phyloP scores from a whole-genome alignment of 2,888 invertebrate species.

The Rotaria macrura region DNA sequence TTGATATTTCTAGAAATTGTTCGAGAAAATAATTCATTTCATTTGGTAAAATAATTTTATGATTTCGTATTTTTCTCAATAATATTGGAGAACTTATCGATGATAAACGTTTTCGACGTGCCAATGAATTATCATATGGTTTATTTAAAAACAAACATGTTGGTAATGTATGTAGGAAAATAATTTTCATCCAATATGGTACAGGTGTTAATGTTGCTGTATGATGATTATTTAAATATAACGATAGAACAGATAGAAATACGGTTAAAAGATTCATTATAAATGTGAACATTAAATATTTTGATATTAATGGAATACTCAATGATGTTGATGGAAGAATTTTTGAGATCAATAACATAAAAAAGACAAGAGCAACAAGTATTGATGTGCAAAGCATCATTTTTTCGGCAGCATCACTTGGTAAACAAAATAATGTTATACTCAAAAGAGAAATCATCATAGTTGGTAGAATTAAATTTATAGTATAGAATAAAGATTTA shows the following conservation, averaged over 20 bases:
- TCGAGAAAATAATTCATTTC: background rate
- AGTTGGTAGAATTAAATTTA: slow-evolving; percentile 94
- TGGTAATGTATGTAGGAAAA: slow-evolving; percentile 24
- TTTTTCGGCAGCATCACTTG: slow-evolving; percentile 96
- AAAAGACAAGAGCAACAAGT: slow-evolving; percentile 94
- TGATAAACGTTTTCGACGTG: background rate
- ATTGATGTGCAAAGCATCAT: slow-evolving; percentile 77
- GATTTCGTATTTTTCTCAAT: background rate
- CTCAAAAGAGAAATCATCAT: slow-evolving; percentile 96
- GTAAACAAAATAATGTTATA: slow-evolving; percentile 92
- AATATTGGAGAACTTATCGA: background rate
- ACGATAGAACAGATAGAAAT: background rate
- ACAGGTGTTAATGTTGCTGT: slow-evolving; percentile 44
- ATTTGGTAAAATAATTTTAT: background rate
- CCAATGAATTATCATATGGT: background rate
- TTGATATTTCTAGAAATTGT: background rate
- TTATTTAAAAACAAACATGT: slow-evolving; percentile 22
- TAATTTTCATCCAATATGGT: background rate
- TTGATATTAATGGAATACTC: slow-evolving; percentile 30
- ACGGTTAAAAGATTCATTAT: slow-evolving; percentile 33
- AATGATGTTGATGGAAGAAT: slow-evolving; percentile 32
- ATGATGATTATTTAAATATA: slow-evolving; percentile 25
- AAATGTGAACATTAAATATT: slow-evolving; percentile 33
- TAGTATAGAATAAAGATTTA: slow-evolving; percentile 95
- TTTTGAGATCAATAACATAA: slow-evolving; percentile 61